Base-by-base conservation (phyloP, 2,113 vertebrate species). In the Regulus satrapa region DNA sequence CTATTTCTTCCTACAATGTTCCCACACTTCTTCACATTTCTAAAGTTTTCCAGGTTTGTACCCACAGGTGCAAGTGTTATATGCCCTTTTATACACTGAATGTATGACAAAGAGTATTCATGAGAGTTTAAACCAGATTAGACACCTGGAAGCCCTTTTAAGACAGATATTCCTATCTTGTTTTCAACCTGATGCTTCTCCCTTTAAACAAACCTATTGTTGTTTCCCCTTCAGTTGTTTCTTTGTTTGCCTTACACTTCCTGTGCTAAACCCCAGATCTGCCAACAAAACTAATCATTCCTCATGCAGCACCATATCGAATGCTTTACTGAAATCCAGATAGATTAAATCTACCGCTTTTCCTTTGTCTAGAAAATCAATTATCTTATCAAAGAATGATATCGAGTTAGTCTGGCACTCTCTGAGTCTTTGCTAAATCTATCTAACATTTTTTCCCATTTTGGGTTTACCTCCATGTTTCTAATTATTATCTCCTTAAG, bases 331-430 rank as follows among this genome's bases (percentile, higher is more conserved):
- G 86, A 96, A 89, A 94, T 81, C 68, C 86, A 89, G 64, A 84
- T 84, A 89, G 86, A 95, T 95, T 93, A 95, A 54, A 97, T 96
- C 91, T 95, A 40, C 79, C 81, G 92, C 86, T 64, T 94, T 94
- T 84, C 48, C 48, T 96, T 95, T 92, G 94, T 92, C 91, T 94
- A 92, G 79, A 94, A 96, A 95, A 95, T 96, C 95, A 95, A 94
- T 96, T 97, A 94, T 74, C 89, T 94, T 96, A 96, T 91, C 79
- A 95, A 94, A 89, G 83, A 88, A 88, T 40, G 72, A 84, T 94
- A 95, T 83, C 14, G 10, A 95, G 82, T 94, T 83, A 94, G 94
- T 83, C 92, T 94, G 88, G 73, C 61, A 92, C 68, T 81, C 68
- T 92, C 72, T 59, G 32, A 67, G 55, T 63, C 73, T 92, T 86